phyloP scores from a whole-genome alignment of 2,888 invertebrate species.

The Pterostichus madidus region DNA sequence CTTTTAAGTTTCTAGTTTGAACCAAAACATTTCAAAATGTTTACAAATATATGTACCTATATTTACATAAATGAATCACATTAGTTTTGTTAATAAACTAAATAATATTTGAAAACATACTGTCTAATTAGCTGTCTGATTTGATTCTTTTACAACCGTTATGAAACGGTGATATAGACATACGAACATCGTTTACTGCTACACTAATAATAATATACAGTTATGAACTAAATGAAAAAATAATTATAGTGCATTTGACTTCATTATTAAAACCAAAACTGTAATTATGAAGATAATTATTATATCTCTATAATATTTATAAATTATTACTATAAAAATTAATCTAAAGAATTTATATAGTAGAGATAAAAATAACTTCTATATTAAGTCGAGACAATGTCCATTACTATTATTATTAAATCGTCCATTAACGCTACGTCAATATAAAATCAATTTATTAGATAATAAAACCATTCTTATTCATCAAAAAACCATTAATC shows the following conservation, averaged over 20 bases:
- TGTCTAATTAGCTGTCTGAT: conserved; percentile 30
- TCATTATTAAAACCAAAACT: background rate
- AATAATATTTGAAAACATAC: conserved; percentile 14
- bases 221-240: background rate
- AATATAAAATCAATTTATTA: conserved; percentile 28
- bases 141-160: conserved; percentile 14
- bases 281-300: too few species aligned
- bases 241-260: background rate
- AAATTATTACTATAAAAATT: background rate
- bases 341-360: background rate
- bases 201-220: conserved; percentile 24
- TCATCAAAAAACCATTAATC: conserved; percentile 1
- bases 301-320: background rate
- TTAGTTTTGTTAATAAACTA: conserved; percentile 23
- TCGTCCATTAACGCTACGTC: conserved; percentile 19
- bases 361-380: background rate
- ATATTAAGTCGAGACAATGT: background rate
- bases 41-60: too few species aligned
- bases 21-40: background rate
- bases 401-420: background rate
- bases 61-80: conserved; percentile 10
- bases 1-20: conserved; percentile 35
- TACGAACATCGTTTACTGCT: background rate
- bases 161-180: background rate
- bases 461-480: conserved; percentile 17